Base-by-base conservation (phyloP, 2,888 invertebrate species). In the Archaeoteleia sp. region DNA sequence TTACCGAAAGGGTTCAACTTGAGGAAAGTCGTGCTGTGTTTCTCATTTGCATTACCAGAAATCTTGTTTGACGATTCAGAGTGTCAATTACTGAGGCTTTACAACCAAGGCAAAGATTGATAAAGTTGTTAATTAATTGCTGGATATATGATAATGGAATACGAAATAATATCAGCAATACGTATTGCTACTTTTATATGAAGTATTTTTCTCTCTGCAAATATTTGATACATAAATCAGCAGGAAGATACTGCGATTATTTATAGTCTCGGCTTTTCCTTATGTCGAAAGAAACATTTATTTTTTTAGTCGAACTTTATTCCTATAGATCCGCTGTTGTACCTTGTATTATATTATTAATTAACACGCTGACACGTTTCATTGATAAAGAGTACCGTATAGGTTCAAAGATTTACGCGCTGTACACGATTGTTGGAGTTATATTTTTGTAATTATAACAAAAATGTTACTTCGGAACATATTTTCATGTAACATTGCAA, bases 161-260 rank as follows among this genome's bases (percentile, higher is more conserved):
- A 67, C 43, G 14, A 40, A 62, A 58, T 48, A 53, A 54, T 67
- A 67, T 57, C 57, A 67, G 62, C 53, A 58, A 67, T 62, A 62
- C 23, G 55, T 32, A 48, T 67, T 67, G 67, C 62, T 68, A 68
- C 68, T 63, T 66, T 68, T 68, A 63, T 68, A 68, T 46, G 32
- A 54, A 37, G 29, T 63, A 68, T 62, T 68, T 68, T 68, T 55
- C 63, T 68, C 67, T 53, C 58, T 30, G 62, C 57, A 51, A 35
- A 68, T 45, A 49, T 68, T 68, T 60, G 63, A 63, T 63, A 68
- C 54, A 43, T 15, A 13, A 51, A 10, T 51, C 40, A 17, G 48
- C 48, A 48, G 48, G 25, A 27, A 48, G 25, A 9, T 8, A 32
- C 42, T 53, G 53, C 53, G 32, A 12, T 53, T 53, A 58, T 63